Evolutionary conservation across 2,113 vertebrate genomes (phyloP), one percentile per base, ranked within the genome.

Genomic region (Chionis minor): DNA sequence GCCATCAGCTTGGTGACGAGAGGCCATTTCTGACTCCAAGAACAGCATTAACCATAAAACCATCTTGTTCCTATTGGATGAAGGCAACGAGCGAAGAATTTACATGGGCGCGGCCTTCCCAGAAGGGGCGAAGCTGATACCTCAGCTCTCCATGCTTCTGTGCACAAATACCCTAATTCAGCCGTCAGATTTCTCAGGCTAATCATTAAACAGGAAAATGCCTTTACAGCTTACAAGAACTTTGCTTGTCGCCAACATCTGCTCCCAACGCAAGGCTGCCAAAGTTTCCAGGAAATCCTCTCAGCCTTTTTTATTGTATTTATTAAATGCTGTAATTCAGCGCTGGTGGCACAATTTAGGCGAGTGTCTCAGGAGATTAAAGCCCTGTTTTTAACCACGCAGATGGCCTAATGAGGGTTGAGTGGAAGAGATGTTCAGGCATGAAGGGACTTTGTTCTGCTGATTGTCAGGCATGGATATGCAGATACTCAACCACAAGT

Each of bases 251-350:
- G 2, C 55, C 81, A 70, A 70, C 66, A 91, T 87, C 66, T 94
- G 71, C 55, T 88, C 86, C 75, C 59, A 33, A 47, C 2, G 1
- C 9, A 38, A 14, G 32, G 63, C 63, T 86, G 78, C 74, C 84
- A 94, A 54, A 49, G 54, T 33, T 97, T 95, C 95, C 86, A 42
- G 92, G 91, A 96, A 97, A 78, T 2, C 18, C 13, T 92, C 51
- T 9, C 20, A n/a, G n/a, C 30, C 10, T 51, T 83, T 85, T 65
- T 90, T 70, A 40, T 86, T 4, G 0, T 58, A 26, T 78, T 83
- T 85, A 32, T 81, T 58, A 51, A 38, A 17, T 19, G 45, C 4
- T 70, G n/a, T 58, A 58, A 51, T 33, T 71, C 59, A 16, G 74
- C 4, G 26, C 35, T 56, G 19, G 65, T 59, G 93, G 33, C 58